A percentile compares a stretch with the other conserved stretches of the same genome.
phyloP scores from a whole-genome alignment of 2,797 vertebrate species.

The Graptemys geographica region DNA sequence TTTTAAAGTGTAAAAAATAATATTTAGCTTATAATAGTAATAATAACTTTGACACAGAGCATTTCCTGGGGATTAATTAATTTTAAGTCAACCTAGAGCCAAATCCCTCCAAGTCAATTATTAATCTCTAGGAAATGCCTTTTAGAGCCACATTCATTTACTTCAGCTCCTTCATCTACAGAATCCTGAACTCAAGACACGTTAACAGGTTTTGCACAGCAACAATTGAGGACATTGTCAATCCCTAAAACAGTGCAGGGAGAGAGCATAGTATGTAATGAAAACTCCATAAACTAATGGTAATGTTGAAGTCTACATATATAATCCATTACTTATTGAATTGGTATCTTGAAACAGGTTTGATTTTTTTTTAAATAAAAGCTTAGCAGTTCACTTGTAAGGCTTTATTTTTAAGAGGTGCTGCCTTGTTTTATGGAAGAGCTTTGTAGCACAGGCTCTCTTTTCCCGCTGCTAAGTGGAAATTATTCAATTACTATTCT shows the following conservation, averaged over 20 bases:
- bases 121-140: constrained; percentile 3
- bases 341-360: fast-evolving
- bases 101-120: not conserved
- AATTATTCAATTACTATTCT: constrained; percentile 29
- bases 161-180: not conserved
- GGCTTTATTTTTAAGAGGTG: constrained; percentile 47
- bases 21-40: not conserved
- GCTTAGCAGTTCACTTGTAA: constrained; percentile 16
- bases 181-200: not conserved
- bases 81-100: not conserved
- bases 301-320: not conserved
- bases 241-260: not conserved
- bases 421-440: not conserved
- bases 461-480: constrained; percentile 36
- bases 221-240: not conserved
- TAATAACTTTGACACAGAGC: not conserved
- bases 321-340: not conserved
- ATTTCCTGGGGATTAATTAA: constrained; percentile 23
- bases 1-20: constrained; percentile 13
- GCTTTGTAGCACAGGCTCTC: not conserved
- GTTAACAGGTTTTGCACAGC: not conserved
- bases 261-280: not conserved
- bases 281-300: not conserved
- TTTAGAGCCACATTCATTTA: not conserved
- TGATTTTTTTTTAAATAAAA: not conserved